Evolutionary conservation across 2,797 vertebrate genomes (phyloP), one percentile per base, ranked within the genome.

Genomic region (Kryptolebias ocellatus): DNA sequence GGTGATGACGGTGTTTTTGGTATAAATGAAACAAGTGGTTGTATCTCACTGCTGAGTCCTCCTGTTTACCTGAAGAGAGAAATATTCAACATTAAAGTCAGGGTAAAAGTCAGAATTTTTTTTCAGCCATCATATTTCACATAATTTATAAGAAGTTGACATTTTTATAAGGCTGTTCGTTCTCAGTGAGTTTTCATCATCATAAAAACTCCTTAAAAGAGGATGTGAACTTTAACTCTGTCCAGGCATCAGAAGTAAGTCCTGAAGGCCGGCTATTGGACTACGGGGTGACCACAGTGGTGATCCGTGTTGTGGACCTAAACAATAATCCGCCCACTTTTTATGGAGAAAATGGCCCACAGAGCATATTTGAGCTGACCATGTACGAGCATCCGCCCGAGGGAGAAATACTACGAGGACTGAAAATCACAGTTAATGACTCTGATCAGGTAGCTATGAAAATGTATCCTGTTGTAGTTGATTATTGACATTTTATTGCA

Each of bases 251-350:
- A 53, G 97, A 99, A 82, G 74, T 96, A 4, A 92, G 89, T 50
- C 84, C 89, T 34, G 85, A 91, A 9, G 94, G 92, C 31, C 87
- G 73, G 27, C 58, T 72, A 12, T 70, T 92, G 0, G 95, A 93
- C 47, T 89, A 89, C 2, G 70, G 92, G 0, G 78, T 88, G 60
- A 93, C 95, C 55, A 87, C 70, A 0, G 92, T 97, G 68, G 96
- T 93, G 65, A 95, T 99, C 87, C 93, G 95, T 60, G 94, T 99
- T 14, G 94, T 99, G 2, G 97, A 99, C 85, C 94, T 99, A 62
- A 99, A 99, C 89, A 98, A 99, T 67, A 98, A 99, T 15, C 96
- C 95, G 0, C 98, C 97, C 0, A 98, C 95, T 0, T 99, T 99
- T 90, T 99, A 96, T 0, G 97, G 97, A 45, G 95, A 98, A 72